Evolutionary conservation across 2,888 invertebrate genomes (phyloP), one percentile per base, ranked within the genome.

Genomic region (Sericinus montela): DNA sequence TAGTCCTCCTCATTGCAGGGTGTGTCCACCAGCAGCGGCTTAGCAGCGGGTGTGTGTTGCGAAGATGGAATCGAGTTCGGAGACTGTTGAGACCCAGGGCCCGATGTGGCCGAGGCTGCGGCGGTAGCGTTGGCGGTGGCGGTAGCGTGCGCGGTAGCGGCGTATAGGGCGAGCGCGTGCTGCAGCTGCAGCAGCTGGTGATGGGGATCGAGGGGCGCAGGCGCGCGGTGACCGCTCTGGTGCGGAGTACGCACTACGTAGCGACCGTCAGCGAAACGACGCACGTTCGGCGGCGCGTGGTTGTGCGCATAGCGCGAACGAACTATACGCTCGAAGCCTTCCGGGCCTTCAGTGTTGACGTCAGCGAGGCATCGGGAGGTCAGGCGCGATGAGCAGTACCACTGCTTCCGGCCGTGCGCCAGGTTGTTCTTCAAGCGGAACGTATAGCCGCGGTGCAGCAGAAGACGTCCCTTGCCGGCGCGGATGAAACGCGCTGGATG

Each of bases 381-480:
- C 45, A 87, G 73, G 32, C 88, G 76, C 45, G 87, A 88, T 13
- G 88, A 88, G 63, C 88, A 88, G 64, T 88, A 87, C 88, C 87
- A 88, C 62, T 88, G 87, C 72, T 88, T 89, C 58, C 87, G 79
- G 1, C 88, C 86, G 59, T 87, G 87, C n/a, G 87, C 87, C 71
- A 87, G 62, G 58, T 87, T 86, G 62, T 88, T 89, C 72, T 89
- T 88, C 67, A 88, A 68, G 41, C 87, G 84, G 64, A 88, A 89
- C 28, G 88, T 89, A 69, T 88, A 89, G 30, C 88, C 87, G 55
- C 85, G 82, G 54, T 87, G 86, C 45, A 88, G 72, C 38, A 89
- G 72, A 55, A 89, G 72, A 2, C 87, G 77, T 6, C 87, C 87
- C 54, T 87, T 87, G 51, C 88, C 87, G 28, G 88, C 87, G 52